These are phyloP conservation scores for Oryzias woworae DNA, from an alignment of 2,113 vertebrate genomes.

Conservation along the genomic window DNA sequence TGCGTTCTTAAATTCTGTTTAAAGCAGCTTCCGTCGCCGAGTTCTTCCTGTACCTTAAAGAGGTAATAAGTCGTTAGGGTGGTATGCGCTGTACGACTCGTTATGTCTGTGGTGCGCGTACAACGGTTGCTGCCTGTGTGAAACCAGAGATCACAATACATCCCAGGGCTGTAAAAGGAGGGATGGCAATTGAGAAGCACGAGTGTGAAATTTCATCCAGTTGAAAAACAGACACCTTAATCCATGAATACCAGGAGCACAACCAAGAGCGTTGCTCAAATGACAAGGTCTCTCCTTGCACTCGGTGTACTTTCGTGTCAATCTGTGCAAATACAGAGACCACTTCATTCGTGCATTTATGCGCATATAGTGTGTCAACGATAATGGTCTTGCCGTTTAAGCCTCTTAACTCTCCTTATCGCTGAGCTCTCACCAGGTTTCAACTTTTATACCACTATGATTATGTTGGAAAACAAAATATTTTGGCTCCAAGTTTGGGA, in stretches of 20 bases:
- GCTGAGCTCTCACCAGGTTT: not conserved
- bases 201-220: slow-evolving; percentile 61
- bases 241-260: not conserved
- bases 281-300: not conserved
- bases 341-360: not conserved
- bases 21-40: not conserved
- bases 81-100: slow-evolving; percentile 1
- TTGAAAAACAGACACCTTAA: slow-evolving; percentile 31
- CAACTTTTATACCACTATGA: slow-evolving; percentile 2
- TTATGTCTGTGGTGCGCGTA: not conserved
- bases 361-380: not conserved
- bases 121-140: slow-evolving; percentile 16
- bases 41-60: slow-evolving; percentile 17
- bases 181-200: slow-evolving; percentile 39
- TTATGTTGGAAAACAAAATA: slow-evolving; percentile 12
- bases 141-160: slow-evolving; percentile 25
- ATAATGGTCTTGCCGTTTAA: not conserved
- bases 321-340: not conserved
- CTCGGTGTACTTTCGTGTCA: not conserved
- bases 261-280: not conserved
- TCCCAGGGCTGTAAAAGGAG: slow-evolving; percentile 46
- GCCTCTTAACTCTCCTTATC: not conserved
- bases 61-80: slow-evolving; percentile 3
- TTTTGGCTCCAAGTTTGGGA: slow-evolving; percentile 28
- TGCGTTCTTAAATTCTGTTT: slow-evolving; percentile 17